Evolutionary conservation across 2,113 vertebrate species (phyloP).

Genomic region (Hippocampus barbouri): DNA sequence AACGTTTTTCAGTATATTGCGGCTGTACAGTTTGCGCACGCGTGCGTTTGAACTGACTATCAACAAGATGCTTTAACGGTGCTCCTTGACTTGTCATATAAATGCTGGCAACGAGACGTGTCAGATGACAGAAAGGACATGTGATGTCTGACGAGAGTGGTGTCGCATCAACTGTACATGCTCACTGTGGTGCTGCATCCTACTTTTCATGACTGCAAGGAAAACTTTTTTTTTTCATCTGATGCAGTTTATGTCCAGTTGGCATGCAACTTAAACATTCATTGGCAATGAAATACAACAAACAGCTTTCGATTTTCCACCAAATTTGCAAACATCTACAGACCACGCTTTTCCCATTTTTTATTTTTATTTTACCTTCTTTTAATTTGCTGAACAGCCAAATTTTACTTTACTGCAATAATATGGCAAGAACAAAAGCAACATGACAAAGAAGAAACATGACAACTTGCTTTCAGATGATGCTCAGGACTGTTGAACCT

Average conservation of each 20-base stretch:
- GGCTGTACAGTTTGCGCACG: no score
- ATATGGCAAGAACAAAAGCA: conserved; percentile 54
- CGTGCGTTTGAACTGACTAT: no score
- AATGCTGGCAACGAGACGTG: no score
- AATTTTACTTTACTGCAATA: conserved; percentile 48
- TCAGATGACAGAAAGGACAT: no score
- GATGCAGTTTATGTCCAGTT: conserved; percentile 49
- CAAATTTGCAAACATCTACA: conserved; percentile 59
- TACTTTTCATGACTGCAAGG: conserved; percentile 28
- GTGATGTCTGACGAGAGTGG: conserved; percentile 32
- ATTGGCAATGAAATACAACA: conserved; percentile 45
- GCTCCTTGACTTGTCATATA: no score
- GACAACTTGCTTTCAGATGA: conserved; percentile 50
- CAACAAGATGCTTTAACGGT: no score
- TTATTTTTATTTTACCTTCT: conserved; percentile 46
- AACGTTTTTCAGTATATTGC: no score
- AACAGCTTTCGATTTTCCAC: conserved; percentile 39
- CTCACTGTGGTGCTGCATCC: conserved; percentile 47
- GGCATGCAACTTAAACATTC: conserved; percentile 38
- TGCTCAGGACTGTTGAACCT: conserved; percentile 43
- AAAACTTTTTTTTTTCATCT: no score
- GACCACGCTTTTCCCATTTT: conserved; percentile 27
- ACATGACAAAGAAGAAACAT: conserved; percentile 61
- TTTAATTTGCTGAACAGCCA: conserved; percentile 54
- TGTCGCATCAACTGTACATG: conserved; percentile 26